Evolutionary conservation across 2,888 invertebrate genomes (phyloP), one percentile per base, ranked within the genome.

Genomic region (Agonum fuliginosum): DNA sequence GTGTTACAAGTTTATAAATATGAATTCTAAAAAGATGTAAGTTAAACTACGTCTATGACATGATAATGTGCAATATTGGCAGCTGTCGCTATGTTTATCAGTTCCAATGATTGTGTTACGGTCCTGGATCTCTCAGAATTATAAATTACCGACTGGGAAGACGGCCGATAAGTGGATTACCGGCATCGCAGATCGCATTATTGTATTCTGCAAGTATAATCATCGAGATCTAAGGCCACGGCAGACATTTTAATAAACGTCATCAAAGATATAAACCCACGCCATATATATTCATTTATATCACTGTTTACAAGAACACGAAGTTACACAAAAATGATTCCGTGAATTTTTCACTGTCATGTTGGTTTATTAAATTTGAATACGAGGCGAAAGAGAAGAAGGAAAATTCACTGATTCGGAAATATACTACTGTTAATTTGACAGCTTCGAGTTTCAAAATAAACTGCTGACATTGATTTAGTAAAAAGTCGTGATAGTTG

Each of bases 171-270:
- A 67, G 41, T 67, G 22, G 67, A 67, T 67, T 67, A 67, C 67
- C 20, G 24, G 22, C 54, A 22, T 22, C 24, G 67, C 34, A 67
- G 41, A 67, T 67, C 62, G 65, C 14, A 62, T 74, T 74, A 62
- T 74, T 27, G 46, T 74, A 74, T 74, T 62, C 65, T 74, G 62
- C 74, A 74, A 74, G 62, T 74, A 58, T 74, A 74, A 74, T 74
- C 46, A 27, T 19, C 20, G 48, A 3, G 51, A 71, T 65, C 30
- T 14, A 27, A 22, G 73, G 10, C 34, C 14, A 41, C 71, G 12
- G 12, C n/a, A 43, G 65, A 41, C 37, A 74, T 74, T 74, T 74
- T 74, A 62, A 62, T 74, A 74, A 74, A 67, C 67, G 67, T 41
- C 67, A 67, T 67, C 19, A 37, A 19, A 41, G 37, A 22, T 41